Percentiles rank a stretch among this genome's conserved stretches.
Conservation (phyloP, 2,888 invertebrate genomes). For the Pharmacophagus antenor region DNA sequence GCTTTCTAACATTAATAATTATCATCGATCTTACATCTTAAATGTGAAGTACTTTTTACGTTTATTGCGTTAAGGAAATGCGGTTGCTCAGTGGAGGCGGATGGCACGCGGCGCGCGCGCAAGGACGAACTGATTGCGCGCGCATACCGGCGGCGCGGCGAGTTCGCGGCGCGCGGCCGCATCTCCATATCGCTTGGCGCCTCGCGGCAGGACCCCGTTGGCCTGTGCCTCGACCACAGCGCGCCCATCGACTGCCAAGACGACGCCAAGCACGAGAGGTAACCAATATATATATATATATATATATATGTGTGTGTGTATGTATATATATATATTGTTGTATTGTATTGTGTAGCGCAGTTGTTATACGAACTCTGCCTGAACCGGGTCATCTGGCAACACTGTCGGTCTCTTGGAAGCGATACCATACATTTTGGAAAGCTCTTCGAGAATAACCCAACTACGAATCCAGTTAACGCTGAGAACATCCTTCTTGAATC, state of each 20-base stretch:
- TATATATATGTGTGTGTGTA: too few relatives aligned
- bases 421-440: too few relatives aligned
- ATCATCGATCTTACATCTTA: neutral
- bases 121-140: constrained; percentile 96
- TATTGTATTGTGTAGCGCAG: too few relatives aligned
- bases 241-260: constrained; percentile 64
- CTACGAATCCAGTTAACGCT: too few relatives aligned
- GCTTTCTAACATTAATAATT: neutral
- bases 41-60: neutral
- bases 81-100: constrained; percentile 85
- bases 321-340: too few relatives aligned
- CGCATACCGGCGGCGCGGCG: constrained; percentile 92
- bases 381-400: too few relatives aligned
- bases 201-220: constrained; percentile 94
- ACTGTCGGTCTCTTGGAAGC: too few relatives aligned
- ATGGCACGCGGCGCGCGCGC: constrained; percentile 80
- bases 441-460: too few relatives aligned
- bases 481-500: too few relatives aligned
- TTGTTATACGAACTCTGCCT: too few relatives aligned
- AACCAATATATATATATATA: too few relatives aligned
- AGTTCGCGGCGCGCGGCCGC: constrained; percentile 90
- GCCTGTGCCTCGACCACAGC: constrained; percentile 78
- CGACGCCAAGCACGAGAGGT: constrained; percentile 72
- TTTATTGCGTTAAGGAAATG: constrained; percentile 80
- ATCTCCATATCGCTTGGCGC: constrained; percentile 93